Base-by-base conservation (phyloP, 2,888 invertebrate species). In the Sarcophaga carnaria region DNA sequence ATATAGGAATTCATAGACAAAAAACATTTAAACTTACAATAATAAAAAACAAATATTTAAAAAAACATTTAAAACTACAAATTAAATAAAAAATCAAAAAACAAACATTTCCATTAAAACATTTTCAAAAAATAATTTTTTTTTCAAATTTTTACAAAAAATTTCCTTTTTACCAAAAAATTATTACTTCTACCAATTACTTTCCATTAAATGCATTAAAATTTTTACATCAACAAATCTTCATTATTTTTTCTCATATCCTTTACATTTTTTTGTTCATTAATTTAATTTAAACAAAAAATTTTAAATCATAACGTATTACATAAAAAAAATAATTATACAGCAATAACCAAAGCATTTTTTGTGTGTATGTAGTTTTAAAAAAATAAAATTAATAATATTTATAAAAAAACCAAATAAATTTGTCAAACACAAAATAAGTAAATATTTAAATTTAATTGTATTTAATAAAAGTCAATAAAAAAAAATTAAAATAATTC, bases 291-390 rank as follows among this genome's bases (percentile, higher is more conserved):
- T 47, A 63, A 78, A 63, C 62, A 77, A 83, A 37, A 37, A 37
- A 37, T 1, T 37, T 37, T 66, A 69, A 66, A 64, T 83, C 49
- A 83, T 71, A 80, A 80, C 49, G 54, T 14, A 54, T 54, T 54
- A 54, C 3, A 54, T 54, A 17, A 80, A 69, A 82, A 82, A 66
- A 67, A 83, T 88, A 88, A 91, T 91, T 91, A 93, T 93, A 93
- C 93, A 93, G 93, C 93, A 93, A 93, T 93, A 93, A 93, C 93
- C 93, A 93, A 93, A 93, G 93, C 92, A 93, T 93, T 93, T 93
- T 69, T 71, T 90, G 37, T 86, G 88, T 86, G 88, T 87, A 87
- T 86, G 80, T 87, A 87, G 84, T 87, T 84, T 82, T 87, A 77
- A 86, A 72, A 83, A 76, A 60, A 54, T 8, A 8, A 37, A 37